Base-by-base conservation (phyloP, 2,797 vertebrate genomes). In the Moxostoma hubbsi region DNA sequence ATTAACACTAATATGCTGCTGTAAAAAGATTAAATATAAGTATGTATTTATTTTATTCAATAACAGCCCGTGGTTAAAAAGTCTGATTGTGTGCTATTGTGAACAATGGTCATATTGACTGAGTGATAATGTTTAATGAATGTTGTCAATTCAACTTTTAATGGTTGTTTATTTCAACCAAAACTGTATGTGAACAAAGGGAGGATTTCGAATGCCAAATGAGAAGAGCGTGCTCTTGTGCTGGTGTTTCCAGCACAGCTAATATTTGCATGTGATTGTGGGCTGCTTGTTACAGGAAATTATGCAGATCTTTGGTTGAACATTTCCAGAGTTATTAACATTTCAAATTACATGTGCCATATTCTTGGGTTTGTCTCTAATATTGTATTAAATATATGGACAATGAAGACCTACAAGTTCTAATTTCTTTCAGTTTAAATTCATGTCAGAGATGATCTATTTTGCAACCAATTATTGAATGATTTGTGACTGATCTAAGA, bases 41-140 rank as follows among this genome's bases (percentile, higher is more conserved):
- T 78, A 81, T 81, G 77, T 69, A 75, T 61, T 73, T 47, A 36
- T 36, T 36, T 36, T 16, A 2, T 7, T 65, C 43, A 51, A 9
- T 12, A 9, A n/a, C 4, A 8, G 9, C 11, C 53, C 4, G 36
- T 36, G 36, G 36, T 3, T 36, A 36, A 36, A 36, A 36, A 66
- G 45, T 82, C 18, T 81, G 75, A 86, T 86, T 87, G 47, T 88
- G 81, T 77, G 51, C 54, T 69, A 18, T 65, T 77, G 7, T 16
- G 15, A 79, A 81, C 72, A 6, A 57, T 61, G 63, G 68, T 78
- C 75, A 81, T 36, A 81, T 81, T 70, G 73, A 77, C 61, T 24
- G 15, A 36, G 36, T 36, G 36, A 36, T 36, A 36, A 36, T 36
- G 36, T 4, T 36, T 36, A 36, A 36, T 36, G 36, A 5, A 36